Percentiles rank a stretch among this genome's conserved stretches.
These are phyloP conservation scores for Callorhinus ursinus DNA, from an alignment of 2,113 vertebrate genomes.

Conservation along the genomic window DNA sequence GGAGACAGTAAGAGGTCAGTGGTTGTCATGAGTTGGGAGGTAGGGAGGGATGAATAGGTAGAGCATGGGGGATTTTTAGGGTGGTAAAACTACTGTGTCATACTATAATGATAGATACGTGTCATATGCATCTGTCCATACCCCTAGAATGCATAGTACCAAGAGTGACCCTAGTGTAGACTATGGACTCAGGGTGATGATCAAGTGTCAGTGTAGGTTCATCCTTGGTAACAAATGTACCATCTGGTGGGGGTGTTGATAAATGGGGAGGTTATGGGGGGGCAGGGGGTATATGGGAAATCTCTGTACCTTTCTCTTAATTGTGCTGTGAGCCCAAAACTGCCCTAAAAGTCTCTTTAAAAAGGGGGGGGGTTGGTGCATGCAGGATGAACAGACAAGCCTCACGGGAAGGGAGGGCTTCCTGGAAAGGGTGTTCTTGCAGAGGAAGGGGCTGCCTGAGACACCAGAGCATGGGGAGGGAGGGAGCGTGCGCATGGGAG, in stretches of 20 bases:
- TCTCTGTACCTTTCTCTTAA: not conserved
- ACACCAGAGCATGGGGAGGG: not conserved
- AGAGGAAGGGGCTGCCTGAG: not conserved
- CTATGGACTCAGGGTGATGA: not conserved
- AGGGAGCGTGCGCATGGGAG: too few relatives aligned
- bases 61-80: not conserved
- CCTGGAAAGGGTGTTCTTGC: not conserved
- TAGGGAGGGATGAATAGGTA: too few relatives aligned
- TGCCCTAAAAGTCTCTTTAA: not conserved
- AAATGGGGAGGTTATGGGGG: not conserved
- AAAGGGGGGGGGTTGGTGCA: not conserved
- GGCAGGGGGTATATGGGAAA: not conserved
- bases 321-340: not conserved
- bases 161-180: not conserved
- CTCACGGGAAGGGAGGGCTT: not conserved
- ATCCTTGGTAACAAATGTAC: too few relatives aligned
- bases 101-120: rapidly evolving
- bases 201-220: not conserved
- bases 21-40: not conserved
- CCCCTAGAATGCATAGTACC: not conserved
- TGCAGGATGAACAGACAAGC: not conserved
- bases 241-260: not conserved
- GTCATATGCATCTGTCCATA: not conserved
- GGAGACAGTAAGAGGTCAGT: not conserved
- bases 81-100: not conserved